Evolutionary conservation across 1,140 invertebrate genomes (phyloP).

Genomic region (Oreohelix idahoensis): DNA sequence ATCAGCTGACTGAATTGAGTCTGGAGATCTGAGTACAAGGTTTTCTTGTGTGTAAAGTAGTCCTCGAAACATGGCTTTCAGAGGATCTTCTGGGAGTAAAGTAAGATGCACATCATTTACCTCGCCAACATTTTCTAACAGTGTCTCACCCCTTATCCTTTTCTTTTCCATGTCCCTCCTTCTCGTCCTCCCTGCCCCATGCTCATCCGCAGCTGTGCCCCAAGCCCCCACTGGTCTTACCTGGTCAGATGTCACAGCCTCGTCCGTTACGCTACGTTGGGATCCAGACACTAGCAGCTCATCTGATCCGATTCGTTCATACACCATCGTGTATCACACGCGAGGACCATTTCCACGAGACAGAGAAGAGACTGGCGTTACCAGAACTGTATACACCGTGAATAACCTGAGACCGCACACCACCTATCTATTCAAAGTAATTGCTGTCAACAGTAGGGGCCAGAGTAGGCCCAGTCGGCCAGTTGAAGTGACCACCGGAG

Average conservation of each 20-base stretch:
- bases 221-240: slow-evolving; percentile 88
- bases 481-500: slow-evolving; percentile 93
- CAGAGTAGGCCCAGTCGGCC: slow-evolving; percentile 88
- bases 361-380: slow-evolving; percentile 89
- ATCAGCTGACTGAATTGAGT: not conserved
- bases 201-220: slow-evolving; percentile 82
- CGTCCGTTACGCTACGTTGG: slow-evolving; percentile 92
- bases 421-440: slow-evolving; percentile 94
- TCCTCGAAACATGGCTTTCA: not conserved
- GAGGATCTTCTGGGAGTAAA: not conserved
- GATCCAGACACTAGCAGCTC: slow-evolving; percentile 84
- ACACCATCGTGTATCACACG: slow-evolving; percentile 95
- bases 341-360: slow-evolving; percentile 74
- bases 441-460: slow-evolving; percentile 94
- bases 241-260: slow-evolving; percentile 92
- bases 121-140: not conserved
- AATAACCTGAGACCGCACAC: slow-evolving; percentile 92
- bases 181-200: slow-evolving; percentile 34
- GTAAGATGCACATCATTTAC: not conserved
- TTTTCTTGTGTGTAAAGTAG: not conserved
- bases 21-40: not conserved
- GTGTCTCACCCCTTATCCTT: not conserved
- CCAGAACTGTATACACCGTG: slow-evolving; percentile 92
- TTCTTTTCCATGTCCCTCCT: not conserved
- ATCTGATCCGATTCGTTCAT: slow-evolving; percentile 88